A percentile compares a stretch with the other conserved stretches of the same genome.
Evolutionary conservation across 2,797 vertebrate genomes (phyloP).

Genomic region (Chaenodraco wilsoni): DNA sequence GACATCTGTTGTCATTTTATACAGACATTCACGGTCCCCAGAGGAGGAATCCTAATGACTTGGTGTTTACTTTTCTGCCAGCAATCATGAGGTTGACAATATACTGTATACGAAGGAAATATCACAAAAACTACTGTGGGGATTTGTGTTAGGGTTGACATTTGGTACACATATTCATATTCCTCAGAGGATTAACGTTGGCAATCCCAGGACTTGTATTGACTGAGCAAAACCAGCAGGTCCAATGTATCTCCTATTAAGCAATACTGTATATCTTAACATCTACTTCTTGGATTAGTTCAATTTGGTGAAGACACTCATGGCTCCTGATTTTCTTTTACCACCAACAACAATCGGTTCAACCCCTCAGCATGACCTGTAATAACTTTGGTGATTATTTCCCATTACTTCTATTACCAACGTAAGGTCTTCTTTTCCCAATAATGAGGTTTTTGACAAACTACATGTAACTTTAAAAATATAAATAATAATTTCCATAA

Average conservation of each 20-base stretch:
- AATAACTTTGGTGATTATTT: background rate
- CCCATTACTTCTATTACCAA: background rate
- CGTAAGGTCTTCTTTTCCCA: background rate
- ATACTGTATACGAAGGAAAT: background rate
- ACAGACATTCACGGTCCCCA: background rate
- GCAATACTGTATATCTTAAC: background rate
- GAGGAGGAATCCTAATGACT: background rate
- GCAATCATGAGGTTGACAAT: background rate
- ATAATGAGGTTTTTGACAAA: background rate
- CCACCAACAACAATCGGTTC: background rate
- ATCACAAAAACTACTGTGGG: background rate
- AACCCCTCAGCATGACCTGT: background rate
- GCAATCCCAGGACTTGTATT: background rate
- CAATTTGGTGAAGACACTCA: background rate
- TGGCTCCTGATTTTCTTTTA: background rate
- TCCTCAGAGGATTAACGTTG: background rate
- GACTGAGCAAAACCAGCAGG: background rate
- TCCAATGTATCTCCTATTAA: background rate
- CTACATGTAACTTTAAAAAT: no score
- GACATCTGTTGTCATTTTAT: background rate
- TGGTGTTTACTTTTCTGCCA: background rate
- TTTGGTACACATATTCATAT: background rate
- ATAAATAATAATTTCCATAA: no score
- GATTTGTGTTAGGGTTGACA: background rate
- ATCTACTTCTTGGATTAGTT: background rate